Conservation (phyloP, 1,140 invertebrate genomes). For the Pseudomyrmex gracilis region DNA sequence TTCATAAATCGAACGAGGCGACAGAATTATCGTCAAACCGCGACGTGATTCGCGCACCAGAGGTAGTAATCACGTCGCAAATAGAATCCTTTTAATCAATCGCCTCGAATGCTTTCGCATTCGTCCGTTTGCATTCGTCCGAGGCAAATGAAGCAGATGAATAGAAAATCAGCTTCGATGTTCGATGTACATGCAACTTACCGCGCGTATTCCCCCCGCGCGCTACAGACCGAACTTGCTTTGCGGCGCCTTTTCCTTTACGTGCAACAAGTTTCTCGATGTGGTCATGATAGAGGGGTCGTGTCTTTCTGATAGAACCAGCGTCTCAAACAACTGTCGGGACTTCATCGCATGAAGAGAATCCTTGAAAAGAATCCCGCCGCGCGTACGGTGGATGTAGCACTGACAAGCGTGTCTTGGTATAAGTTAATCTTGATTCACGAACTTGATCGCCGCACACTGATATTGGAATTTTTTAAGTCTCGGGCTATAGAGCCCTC, state of each 20-base stretch:
- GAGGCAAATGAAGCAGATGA: conserved; percentile 1
- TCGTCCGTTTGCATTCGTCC: neutral
- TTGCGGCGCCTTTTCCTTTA: conserved; percentile 64
- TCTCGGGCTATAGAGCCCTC: conserved; percentile 1
- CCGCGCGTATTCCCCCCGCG: conserved; percentile 1
- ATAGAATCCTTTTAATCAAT: conserved; percentile 11
- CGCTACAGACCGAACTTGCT: conserved; percentile 15
- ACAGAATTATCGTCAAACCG: conserved; percentile 26
- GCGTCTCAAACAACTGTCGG: conserved; percentile 40
- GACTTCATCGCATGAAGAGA: conserved; percentile 21
- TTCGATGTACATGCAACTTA: conserved; percentile 28
- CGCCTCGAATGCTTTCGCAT: neutral
- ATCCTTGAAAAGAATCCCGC: conserved; percentile 26
- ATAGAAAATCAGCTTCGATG: conserved; percentile 38
- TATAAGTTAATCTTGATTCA: conserved; percentile 56
- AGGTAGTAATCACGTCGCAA: conserved; percentile 22
- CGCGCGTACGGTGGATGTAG: conserved; percentile 14
- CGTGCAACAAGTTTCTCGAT: conserved; percentile 69
- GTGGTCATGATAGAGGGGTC: conserved; percentile 54
- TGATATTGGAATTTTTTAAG: conserved; percentile 25
- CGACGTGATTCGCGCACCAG: conserved; percentile 9
- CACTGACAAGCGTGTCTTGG: conserved; percentile 14
- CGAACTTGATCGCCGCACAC: neutral
- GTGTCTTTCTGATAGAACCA: conserved; percentile 48
- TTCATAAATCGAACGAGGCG: conserved; percentile 53